A percentile compares a stretch with the other conserved stretches of the same genome.
Evolutionary conservation across 2,797 vertebrate genomes (phyloP).

Genomic region (Botia almorhae): DNA sequence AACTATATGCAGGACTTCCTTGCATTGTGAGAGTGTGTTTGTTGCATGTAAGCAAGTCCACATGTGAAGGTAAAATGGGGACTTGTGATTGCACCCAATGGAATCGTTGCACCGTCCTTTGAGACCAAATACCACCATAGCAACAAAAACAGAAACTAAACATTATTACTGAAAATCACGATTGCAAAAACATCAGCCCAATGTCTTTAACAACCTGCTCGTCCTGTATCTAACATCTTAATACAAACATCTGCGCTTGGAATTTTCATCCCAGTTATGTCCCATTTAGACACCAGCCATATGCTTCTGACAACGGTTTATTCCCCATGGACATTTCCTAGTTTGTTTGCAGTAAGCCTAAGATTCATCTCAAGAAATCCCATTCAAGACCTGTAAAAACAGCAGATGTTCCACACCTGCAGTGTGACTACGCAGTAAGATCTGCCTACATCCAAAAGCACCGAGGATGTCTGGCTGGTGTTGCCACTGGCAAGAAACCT

Average conservation of each 20-base stretch:
- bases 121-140: slow-evolving; percentile 27
- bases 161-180: background rate
- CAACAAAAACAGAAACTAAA: slow-evolving; percentile 22
- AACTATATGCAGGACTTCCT: background rate
- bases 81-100: background rate
- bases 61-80: background rate
- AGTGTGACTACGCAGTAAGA: background rate
- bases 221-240: slow-evolving; percentile 20
- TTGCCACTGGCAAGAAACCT: slow-evolving; percentile 10
- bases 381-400: slow-evolving; percentile 35
- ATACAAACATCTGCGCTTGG: slow-evolving; percentile 53
- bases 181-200: background rate
- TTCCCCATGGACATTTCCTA: slow-evolving; percentile 45
- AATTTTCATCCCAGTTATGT: slow-evolving; percentile 56
- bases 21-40: slow-evolving; percentile 15
- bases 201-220: slow-evolving; percentile 31
- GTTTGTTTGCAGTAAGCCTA: slow-evolving; percentile 18
- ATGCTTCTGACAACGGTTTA: slow-evolving; percentile 58
- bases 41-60: slow-evolving; percentile 17
- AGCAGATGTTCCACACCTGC: slow-evolving; percentile 50
- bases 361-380: slow-evolving; percentile 47
- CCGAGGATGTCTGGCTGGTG: background rate
- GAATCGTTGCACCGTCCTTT: background rate
- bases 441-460: background rate
- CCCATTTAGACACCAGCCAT: slow-evolving; percentile 56